Conservation (phyloP, 1,140 invertebrate species). For the Kradibia gibbosae region DNA sequence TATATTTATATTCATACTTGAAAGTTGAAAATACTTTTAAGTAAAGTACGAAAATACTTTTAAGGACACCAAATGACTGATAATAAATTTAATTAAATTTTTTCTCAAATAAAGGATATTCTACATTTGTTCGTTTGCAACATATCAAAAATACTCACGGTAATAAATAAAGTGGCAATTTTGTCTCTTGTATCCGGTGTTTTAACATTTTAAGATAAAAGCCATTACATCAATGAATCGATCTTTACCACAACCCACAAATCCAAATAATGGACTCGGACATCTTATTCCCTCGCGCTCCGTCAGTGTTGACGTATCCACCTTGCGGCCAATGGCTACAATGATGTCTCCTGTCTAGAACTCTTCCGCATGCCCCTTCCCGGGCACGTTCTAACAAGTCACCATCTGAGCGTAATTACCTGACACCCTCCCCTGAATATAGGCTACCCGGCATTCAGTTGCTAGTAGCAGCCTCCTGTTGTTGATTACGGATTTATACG, state of each 20-base stretch:
- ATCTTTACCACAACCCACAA: not conserved
- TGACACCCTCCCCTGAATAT: not conserved
- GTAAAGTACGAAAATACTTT: no score
- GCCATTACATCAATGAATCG: no score
- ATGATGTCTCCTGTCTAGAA: not conserved
- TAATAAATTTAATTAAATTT: no score
- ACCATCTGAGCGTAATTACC: conserved; percentile 40
- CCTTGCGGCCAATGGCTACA: not conserved
- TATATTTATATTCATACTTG: no score
- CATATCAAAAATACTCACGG: no score
- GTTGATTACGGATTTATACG: conserved; percentile 45
- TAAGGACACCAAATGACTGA: no score
- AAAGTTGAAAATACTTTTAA: no score
- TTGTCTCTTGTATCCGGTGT: no score
- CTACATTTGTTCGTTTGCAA: no score
- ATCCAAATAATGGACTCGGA: not conserved
- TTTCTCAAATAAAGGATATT: no score
- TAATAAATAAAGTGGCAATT: no score
- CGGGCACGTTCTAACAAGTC: not conserved
- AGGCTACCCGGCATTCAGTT: conserved; percentile 37
- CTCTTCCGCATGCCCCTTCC: not conserved
- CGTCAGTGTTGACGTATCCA: not conserved
- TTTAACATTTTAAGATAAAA: no score
- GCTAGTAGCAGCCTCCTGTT: conserved; percentile 36
- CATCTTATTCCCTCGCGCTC: not conserved